These are phyloP conservation scores for Noctua comes DNA, from an alignment of 2,888 invertebrate genomes.

Conservation along the genomic window DNA sequence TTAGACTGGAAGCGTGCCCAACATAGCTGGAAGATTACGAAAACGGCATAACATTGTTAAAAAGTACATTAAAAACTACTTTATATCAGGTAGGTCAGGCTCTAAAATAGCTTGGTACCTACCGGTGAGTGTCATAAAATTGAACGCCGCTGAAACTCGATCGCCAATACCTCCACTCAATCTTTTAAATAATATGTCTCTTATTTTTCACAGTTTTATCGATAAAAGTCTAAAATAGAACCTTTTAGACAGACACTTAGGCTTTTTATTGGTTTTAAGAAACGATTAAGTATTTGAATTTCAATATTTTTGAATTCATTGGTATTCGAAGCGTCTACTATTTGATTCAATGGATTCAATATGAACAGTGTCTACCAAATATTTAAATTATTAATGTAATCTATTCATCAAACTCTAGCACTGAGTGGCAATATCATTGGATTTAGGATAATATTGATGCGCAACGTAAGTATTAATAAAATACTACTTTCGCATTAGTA, in stretches of 20 bases:
- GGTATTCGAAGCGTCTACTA: not conserved
- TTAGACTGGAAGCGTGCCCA: not conserved
- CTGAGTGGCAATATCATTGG: not conserved
- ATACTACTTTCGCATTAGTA: not conserved
- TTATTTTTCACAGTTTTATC: conserved; percentile 23
- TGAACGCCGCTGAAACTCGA: not conserved
- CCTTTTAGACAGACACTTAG: conserved; percentile 9
- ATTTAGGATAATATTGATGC: not conserved
- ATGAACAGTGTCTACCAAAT: not conserved
- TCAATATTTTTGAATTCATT: conserved; percentile 17
- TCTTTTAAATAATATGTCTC: too few species aligned
- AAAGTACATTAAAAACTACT: not conserved
- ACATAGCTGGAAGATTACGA: not conserved
- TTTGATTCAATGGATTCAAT: conserved; percentile 8
- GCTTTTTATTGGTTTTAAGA: conserved; percentile 3
- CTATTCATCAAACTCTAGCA: not conserved
- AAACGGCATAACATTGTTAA: not conserved
- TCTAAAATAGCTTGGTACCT: not conserved
- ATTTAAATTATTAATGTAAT: not conserved
- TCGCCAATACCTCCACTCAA: not conserved
- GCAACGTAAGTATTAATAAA: not conserved
- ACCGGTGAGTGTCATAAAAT: not conserved
- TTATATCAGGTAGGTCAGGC: not conserved
- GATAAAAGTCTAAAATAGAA: conserved; percentile 13
- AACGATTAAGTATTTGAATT: conserved; percentile 12